A percentile compares a stretch with the other conserved stretches of the same genome.
Evolutionary conservation across 2,888 invertebrate genomes (phyloP).

Genomic region (Eurois occulta): DNA sequence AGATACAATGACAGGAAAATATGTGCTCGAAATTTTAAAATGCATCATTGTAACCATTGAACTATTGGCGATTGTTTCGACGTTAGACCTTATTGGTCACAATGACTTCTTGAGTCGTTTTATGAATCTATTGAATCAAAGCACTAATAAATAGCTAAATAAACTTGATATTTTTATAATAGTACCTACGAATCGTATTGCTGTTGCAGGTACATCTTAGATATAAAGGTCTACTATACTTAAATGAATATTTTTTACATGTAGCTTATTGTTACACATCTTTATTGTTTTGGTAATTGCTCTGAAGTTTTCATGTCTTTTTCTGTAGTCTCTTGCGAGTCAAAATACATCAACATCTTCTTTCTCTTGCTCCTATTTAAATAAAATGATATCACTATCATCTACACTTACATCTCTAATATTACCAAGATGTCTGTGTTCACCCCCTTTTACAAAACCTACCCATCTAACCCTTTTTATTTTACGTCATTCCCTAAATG

Average conservation of each 20-base stretch:
- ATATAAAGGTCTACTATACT: neutral
- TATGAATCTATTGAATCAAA: neutral
- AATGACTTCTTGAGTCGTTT: neutral
- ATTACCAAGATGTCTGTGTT: neutral
- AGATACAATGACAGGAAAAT: constrained; percentile 24
- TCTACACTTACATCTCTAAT: neutral
- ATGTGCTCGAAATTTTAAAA: constrained; percentile 3
- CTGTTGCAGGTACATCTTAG: neutral
- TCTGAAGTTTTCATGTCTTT: neutral
- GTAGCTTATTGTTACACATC: neutral
- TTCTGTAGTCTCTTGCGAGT: neutral
- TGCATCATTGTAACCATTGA: neutral
- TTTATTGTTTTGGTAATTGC: neutral
- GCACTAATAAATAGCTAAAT: neutral
- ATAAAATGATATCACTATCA: neutral
- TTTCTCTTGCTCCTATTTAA: neutral
- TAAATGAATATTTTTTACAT: neutral
- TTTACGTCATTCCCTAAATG: neutral
- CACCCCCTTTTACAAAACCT: neutral
- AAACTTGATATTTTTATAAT: neutral
- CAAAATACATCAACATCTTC: neutral
- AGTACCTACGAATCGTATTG: neutral
- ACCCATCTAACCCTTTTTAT: neutral
- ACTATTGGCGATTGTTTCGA: neutral
- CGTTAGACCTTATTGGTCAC: neutral